These are phyloP conservation scores for Adelosebastes latens DNA, from an alignment of 2,797 vertebrate genomes.

Conservation along the genomic window DNA sequence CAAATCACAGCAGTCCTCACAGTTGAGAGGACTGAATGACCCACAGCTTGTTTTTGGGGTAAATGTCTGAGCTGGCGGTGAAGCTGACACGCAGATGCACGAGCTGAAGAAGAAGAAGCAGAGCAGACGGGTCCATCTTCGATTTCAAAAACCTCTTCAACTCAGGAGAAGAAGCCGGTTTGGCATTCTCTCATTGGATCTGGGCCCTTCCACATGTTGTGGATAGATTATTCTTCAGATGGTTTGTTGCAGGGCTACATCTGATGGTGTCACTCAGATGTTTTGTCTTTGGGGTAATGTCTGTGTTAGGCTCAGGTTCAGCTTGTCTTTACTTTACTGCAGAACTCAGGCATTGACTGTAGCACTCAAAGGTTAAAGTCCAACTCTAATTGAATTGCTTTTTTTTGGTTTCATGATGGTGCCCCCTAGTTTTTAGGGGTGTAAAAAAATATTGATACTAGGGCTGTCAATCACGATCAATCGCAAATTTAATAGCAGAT, in stretches of 20 bases:
- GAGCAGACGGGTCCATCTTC: conserved; percentile 7
- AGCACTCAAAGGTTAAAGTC: background rate
- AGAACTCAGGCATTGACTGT: background rate
- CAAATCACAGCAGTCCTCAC: conserved; percentile 36
- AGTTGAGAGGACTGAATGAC: conserved; percentile 38
- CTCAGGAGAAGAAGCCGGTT: conserved; percentile 26
- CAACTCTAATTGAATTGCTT: background rate
- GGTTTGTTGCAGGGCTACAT: conserved; percentile 26
- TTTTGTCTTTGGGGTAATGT: conserved; percentile 22
- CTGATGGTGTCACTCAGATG: conserved; percentile 15
- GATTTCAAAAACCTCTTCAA: conserved; percentile 30
- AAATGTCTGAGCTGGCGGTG: conserved; percentile 56
- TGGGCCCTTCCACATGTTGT: conserved; percentile 47
- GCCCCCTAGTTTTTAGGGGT: background rate
- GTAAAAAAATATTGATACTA: background rate
- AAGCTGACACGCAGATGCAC: conserved; percentile 49
- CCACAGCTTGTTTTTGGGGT: conserved; percentile 53
- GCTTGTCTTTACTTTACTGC: background rate
- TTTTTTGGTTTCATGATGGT: background rate
- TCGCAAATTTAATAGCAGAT: accelerated
- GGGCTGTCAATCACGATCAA: too few species aligned
- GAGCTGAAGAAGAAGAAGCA: conserved; percentile 7
- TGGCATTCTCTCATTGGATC: conserved; percentile 36
- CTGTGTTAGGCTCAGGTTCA: background rate
- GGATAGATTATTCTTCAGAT: conserved; percentile 48